Percentiles rank a stretch among this genome's conserved stretches.
These are phyloP conservation scores for Imbricaverruca yamaguchii DNA, from an alignment of 2,888 invertebrate genomes.

Conservation along the genomic window DNA sequence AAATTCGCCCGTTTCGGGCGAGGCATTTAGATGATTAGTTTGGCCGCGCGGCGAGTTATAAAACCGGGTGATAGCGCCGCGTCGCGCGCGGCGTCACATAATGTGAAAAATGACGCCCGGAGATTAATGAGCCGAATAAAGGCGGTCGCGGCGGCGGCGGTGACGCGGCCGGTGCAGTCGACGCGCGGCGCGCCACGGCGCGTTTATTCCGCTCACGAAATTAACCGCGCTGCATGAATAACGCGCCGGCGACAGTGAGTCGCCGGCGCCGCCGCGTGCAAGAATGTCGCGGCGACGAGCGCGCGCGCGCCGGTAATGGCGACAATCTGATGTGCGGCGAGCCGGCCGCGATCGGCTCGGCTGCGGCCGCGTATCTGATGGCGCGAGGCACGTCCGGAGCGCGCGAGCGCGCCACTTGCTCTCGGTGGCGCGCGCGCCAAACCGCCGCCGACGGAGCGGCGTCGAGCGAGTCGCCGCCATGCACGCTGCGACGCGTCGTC, in stretches of 20 bases:
- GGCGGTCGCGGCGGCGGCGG: neutral
- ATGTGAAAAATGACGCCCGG: constrained; percentile 6
- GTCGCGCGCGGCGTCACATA: neutral
- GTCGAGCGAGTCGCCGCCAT: no score
- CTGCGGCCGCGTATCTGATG: no score
- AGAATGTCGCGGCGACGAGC: neutral
- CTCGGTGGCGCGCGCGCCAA: no score
- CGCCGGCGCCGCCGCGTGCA: neutral
- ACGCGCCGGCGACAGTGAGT: neutral
- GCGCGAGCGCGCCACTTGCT: no score
- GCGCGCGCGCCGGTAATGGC: no score
- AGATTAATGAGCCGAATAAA: constrained; percentile 1
- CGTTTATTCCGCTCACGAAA: neutral
- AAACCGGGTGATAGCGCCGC: neutral
- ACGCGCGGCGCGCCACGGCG: neutral
- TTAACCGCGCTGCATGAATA: neutral
- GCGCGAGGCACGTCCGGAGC: no score
- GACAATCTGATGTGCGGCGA: no score
- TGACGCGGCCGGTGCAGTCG: neutral
- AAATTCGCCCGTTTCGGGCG: neutral
- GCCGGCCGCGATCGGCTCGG: no score
- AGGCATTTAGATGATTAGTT: constrained; percentile 12
- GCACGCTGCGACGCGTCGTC: no score
- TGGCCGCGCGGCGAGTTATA: neutral
- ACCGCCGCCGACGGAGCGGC: no score